phyloP scores from a whole-genome alignment of 2,113 vertebrate species.

The Silurus asotus region DNA sequence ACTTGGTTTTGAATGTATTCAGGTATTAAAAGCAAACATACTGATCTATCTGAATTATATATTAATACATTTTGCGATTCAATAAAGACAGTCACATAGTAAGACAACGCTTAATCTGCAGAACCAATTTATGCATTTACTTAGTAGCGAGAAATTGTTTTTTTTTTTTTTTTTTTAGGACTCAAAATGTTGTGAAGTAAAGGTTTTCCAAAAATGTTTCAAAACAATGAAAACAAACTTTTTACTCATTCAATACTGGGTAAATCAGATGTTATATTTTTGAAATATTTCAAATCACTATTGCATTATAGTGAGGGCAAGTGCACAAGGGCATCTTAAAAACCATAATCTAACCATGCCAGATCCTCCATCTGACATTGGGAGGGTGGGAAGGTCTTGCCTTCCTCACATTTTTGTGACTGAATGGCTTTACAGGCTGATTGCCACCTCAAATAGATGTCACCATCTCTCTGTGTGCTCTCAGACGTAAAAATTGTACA shows the following conservation, averaged over 20 bases:
- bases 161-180: no score
- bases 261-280: neutral
- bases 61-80: no score
- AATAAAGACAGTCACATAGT: no score
- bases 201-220: no score
- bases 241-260: neutral
- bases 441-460: slow-evolving; percentile 59
- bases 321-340: neutral
- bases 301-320: neutral
- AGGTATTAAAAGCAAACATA: no score
- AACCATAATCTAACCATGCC: neutral
- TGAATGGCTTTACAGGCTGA: slow-evolving; percentile 57
- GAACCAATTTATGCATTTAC: no score
- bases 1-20: no score
- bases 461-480: slow-evolving; percentile 53
- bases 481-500: slow-evolving; percentile 63
- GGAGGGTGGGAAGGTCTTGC: slow-evolving; percentile 49
- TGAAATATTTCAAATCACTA: neutral
- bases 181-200: no score
- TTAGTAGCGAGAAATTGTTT: no score
- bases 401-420: slow-evolving; percentile 57
- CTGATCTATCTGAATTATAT: no score
- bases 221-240: no score
- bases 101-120: no score
- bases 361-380: slow-evolving; percentile 50